A percentile compares a stretch with the other conserved stretches of the same genome.
Evolutionary conservation across 1,140 invertebrate species (phyloP).

Genomic region (Aphelenchoides fujianensis): DNA sequence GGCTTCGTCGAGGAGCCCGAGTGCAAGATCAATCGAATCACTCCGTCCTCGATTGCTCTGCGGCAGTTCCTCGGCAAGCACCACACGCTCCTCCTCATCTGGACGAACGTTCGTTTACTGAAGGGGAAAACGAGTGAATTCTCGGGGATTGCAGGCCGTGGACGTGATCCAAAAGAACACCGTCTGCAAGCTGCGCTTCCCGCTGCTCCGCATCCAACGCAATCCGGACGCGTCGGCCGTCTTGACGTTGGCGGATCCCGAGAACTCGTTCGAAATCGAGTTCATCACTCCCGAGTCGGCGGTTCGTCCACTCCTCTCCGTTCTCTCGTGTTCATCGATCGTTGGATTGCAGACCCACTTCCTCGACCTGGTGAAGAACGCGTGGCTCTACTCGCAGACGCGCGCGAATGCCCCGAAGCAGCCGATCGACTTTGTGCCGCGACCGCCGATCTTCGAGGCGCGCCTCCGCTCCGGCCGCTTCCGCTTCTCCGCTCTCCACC

Average conservation of each 20-base stretch:
- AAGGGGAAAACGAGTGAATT: neutral
- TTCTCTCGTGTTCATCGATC: slow-evolving; percentile 5
- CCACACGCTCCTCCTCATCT: slow-evolving; percentile 4
- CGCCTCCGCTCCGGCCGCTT: slow-evolving; percentile 17
- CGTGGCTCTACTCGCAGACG: neutral
- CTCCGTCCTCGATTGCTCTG: neutral
- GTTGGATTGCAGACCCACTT: slow-evolving; percentile 5
- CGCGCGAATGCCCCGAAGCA: neutral
- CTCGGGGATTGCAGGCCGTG: too few relatives aligned
- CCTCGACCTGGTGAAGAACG: neutral
- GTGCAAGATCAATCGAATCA: slow-evolving; percentile 4
- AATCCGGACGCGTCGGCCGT: neutral
- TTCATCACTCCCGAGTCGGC: slow-evolving; percentile 24
- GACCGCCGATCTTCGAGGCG: neutral
- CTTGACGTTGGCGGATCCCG: slow-evolving; percentile 16
- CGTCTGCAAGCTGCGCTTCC: slow-evolving; percentile 5
- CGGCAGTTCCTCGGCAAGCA: slow-evolving; percentile 14
- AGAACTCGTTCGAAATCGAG: slow-evolving; percentile 27
- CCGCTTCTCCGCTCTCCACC: slow-evolving; percentile 30
- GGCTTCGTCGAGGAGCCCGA: slow-evolving; percentile 17
- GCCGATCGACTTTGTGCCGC: slow-evolving; percentile 7
- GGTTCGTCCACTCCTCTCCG: slow-evolving; percentile 19
- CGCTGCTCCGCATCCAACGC: neutral
- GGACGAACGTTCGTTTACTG: neutral
- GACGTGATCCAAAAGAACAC: slow-evolving; percentile 9